Evolutionary conservation across 2,797 vertebrate species (phyloP).

Genomic region (Ibycter americanus): DNA sequence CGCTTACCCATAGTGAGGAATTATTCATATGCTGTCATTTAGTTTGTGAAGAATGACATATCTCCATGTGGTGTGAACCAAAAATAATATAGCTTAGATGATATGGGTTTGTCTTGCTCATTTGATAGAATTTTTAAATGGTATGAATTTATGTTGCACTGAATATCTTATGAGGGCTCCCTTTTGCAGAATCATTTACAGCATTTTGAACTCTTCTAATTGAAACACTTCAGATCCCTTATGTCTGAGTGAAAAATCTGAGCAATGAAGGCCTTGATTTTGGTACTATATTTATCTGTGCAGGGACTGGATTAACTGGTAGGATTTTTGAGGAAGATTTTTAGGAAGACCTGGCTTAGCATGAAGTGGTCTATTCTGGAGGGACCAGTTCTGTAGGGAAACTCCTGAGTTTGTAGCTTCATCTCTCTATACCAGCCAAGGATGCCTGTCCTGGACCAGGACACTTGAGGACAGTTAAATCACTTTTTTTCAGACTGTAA

Average conservation of each 20-base stretch:
- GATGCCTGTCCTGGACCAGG: background rate
- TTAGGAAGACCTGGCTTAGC: background rate
- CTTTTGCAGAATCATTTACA: background rate
- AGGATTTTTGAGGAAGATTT: background rate
- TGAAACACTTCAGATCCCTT: background rate
- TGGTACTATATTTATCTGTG: background rate
- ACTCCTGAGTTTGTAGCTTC: background rate
- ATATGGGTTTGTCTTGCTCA: background rate
- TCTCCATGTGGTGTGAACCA: background rate
- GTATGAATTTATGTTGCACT: background rate
- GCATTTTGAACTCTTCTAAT: background rate
- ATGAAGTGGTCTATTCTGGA: background rate
- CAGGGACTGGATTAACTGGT: background rate
- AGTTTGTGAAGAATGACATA: conserved; percentile 21
- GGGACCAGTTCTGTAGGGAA: background rate
- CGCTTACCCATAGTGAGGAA: background rate
- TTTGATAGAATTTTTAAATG: background rate
- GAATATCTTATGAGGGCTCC: background rate
- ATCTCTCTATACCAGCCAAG: background rate
- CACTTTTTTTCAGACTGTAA: background rate
- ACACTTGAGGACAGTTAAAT: background rate
- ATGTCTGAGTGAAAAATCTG: background rate
- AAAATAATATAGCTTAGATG: background rate
- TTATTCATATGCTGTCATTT: conserved; percentile 1
- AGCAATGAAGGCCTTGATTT: background rate